Percentiles rank a stretch among this genome's conserved stretches.
These are phyloP conservation scores for Thumatha senex DNA, from an alignment of 2,888 invertebrate genomes.

Conservation along the genomic window DNA sequence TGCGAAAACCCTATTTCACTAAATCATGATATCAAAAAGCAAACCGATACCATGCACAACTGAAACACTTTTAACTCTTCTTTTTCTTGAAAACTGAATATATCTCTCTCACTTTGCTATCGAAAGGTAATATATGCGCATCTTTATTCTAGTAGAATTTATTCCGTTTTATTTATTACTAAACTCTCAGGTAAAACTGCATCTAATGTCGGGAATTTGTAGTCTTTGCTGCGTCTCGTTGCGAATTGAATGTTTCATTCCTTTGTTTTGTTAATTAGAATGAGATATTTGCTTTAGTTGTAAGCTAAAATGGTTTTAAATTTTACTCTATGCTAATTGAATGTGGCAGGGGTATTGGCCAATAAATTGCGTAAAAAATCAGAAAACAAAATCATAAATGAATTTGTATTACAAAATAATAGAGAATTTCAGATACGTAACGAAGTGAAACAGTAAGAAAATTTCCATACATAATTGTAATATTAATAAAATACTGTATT, in stretches of 20 bases:
- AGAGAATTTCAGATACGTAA: too few relatives aligned
- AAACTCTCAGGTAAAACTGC: slow-evolving; percentile 22
- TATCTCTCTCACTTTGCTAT: slow-evolving; percentile 29
- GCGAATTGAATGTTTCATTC: slow-evolving; percentile 1
- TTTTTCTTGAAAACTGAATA: slow-evolving; percentile 31
- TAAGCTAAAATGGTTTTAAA: background rate
- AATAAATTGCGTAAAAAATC: too few relatives aligned
- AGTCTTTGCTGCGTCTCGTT: slow-evolving; percentile 6
- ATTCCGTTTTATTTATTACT: slow-evolving; percentile 37
- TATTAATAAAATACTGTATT: too few relatives aligned
- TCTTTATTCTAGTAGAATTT: slow-evolving; percentile 39
- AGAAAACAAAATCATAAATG: too few relatives aligned
- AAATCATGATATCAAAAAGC: slow-evolving; percentile 30
- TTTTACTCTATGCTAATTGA: background rate
- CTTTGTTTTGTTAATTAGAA: slow-evolving; percentile 7
- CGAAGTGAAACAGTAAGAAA: too few relatives aligned
- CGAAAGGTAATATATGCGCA: slow-evolving; percentile 41
- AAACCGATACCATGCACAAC: slow-evolving; percentile 6
- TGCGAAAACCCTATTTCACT: background rate
- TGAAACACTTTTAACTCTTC: slow-evolving; percentile 23
- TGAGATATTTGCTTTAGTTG: background rate
- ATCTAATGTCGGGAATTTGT: slow-evolving; percentile 9
- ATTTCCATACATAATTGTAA: too few relatives aligned
- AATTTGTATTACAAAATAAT: too few relatives aligned
- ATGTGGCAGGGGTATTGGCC: too few relatives aligned